Evolutionary conservation across 2,797 vertebrate species (phyloP).

Genomic region (Pogonophryne albipinna): DNA sequence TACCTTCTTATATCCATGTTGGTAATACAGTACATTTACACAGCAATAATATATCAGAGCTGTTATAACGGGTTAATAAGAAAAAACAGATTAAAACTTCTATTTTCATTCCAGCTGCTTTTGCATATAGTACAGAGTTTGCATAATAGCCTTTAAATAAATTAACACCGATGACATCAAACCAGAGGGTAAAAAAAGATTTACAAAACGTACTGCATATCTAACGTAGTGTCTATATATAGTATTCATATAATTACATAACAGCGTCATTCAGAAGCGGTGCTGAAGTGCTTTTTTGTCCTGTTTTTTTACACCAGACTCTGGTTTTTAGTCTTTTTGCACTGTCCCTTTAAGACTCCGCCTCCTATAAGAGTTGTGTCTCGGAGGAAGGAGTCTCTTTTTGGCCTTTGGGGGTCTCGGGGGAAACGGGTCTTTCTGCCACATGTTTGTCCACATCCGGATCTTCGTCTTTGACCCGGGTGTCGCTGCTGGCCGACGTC

Average conservation of each 20-base stretch:
- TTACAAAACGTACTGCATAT: conserved; percentile 85
- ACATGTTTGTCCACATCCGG: conserved; percentile 45
- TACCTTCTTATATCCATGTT: conserved; percentile 77
- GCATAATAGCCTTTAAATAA: conserved; percentile 83
- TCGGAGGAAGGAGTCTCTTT: conserved; percentile 61
- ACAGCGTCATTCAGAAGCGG: conserved; percentile 75
- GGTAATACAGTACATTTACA: conserved; percentile 82
- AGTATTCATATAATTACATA: conserved; percentile 78
- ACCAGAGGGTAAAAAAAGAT: conserved; percentile 80
- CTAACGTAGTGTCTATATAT: conserved; percentile 75
- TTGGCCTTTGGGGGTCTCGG: conserved; percentile 58
- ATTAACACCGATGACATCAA: conserved; percentile 81
- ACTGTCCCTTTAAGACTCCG: conserved; percentile 67
- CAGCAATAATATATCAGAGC: conserved; percentile 77
- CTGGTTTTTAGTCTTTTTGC: conserved; percentile 58
- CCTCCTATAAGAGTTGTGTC: conserved; percentile 69
- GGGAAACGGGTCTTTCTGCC: conserved; percentile 49
- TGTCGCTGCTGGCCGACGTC: too few species aligned
- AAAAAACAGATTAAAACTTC: conserved; percentile 68
- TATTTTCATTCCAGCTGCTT: conserved; percentile 81
- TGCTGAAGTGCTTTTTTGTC: conserved; percentile 67
- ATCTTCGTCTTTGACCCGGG: too few species aligned
- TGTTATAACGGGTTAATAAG: conserved; percentile 63
- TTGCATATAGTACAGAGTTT: conserved; percentile 83
- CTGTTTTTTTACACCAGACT: conserved; percentile 3